Conservation (phyloP, 2,797 vertebrate genomes). For the Lacerta agilis region DNA sequence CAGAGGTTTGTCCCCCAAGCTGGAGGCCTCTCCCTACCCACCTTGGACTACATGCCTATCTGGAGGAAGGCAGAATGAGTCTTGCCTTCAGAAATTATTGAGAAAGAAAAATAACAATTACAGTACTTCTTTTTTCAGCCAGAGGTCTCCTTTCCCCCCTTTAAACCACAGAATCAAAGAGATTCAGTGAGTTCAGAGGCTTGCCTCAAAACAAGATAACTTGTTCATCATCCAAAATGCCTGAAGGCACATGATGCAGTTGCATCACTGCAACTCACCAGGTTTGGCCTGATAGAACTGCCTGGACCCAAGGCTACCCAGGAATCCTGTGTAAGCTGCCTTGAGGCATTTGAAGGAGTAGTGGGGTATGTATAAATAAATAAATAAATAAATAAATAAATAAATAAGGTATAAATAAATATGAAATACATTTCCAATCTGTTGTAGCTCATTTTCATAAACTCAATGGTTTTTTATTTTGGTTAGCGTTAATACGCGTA, state of each 20-base stretch:
- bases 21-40: too few species aligned
- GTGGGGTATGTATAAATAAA: background rate
- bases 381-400: background rate
- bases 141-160: background rate
- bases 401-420: too few species aligned
- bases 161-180: background rate
- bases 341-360: background rate
- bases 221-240: background rate
- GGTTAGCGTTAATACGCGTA: too few species aligned
- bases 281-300: background rate
- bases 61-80: background rate
- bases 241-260: too few species aligned
- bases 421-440: background rate
- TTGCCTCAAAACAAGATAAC: background rate
- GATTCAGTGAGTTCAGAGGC: background rate
- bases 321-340: background rate
- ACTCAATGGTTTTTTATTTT: too few species aligned
- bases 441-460: background rate
- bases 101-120: background rate
- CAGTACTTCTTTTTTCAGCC: background rate
- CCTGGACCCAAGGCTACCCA: background rate
- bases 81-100: background rate
- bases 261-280: background rate
- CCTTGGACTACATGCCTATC: background rate
- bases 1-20: too few species aligned